Conservation (phyloP, 2,888 invertebrate genomes). For the Harpagoxenus sublaevis region DNA sequence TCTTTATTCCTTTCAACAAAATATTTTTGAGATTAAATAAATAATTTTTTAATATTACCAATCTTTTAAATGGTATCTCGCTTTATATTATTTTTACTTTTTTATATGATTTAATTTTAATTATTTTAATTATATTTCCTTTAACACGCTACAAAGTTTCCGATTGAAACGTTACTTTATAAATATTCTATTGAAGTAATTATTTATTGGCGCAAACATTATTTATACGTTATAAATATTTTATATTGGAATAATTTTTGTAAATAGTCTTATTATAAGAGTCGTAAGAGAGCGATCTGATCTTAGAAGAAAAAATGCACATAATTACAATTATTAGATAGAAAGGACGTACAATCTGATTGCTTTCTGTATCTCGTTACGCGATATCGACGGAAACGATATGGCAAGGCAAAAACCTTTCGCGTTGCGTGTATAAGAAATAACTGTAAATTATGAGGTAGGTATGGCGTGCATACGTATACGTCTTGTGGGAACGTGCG, state of each 20-base stretch:
- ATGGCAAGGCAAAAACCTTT: constrained; percentile 48
- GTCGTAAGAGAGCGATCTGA: not conserved
- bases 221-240: not conserved
- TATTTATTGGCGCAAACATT: not conserved
- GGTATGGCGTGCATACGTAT: constrained; percentile 38
- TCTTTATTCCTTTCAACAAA: not conserved
- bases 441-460: constrained; percentile 76
- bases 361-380: constrained; percentile 18
- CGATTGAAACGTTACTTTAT: not conserved
- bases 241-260: constrained; percentile 4
- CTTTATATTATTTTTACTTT: not conserved
- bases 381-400: constrained; percentile 37
- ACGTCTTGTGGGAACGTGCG: constrained; percentile 66
- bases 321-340: not conserved
- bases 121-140: too few relatives aligned
- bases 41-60: not conserved
- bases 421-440: constrained; percentile 61
- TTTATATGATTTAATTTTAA: not conserved
- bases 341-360: not conserved
- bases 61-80: not conserved
- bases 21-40: not conserved
- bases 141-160: not conserved
- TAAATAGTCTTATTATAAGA: not conserved
- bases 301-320: not conserved
- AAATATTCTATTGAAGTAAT: constrained; percentile 13